Evolutionary conservation across 2,797 vertebrate species (phyloP), one percentile per base, ranked within the genome.

Genomic region (Dallia pectoralis): DNA sequence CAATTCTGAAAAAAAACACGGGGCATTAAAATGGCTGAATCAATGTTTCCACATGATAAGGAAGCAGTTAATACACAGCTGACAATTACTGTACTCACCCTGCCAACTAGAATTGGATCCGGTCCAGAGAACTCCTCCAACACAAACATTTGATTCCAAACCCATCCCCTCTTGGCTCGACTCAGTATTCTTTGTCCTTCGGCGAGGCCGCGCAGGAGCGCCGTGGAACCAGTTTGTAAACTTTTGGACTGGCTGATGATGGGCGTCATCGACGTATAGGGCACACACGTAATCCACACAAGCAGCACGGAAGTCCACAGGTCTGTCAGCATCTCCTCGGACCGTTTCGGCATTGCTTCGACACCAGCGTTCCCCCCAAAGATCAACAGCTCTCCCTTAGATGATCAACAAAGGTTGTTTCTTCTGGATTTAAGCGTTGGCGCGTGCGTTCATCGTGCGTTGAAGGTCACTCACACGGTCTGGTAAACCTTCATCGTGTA

Each of bases 141-240:
- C 86, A 99, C 97, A 94, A 99, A 99, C 97, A 99, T 99, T 95
- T 99, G 97, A 93, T 99, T 99, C 97, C 97, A 99, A 93, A 99
- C 97, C 97, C 97, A 99, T 92, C 97, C 97, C 92, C 97, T 96
- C 91, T 96, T 99, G 92, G 96, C 95, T 78, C 97, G 96, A 87
- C 93, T 97, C 91, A 98, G 94, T 91, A 96, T 89, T 90, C 92
- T 95, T 89, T 95, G 95, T 89, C 96, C 96, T 93, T 96, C 95
- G 83, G 79, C 92, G 88, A 93, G 90, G 80, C 90, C 89, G 86
- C 86, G 92, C 80, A 91, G 93, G 89, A 88, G 93, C 84, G 87
- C 88, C 79, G 87, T 85, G 80, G 93, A 94, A 91, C 93, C 93
- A 84, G 89, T 89, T 85, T 92, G 93, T 84, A 94, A 87, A 82